These are phyloP conservation scores for Uropetala carovei DNA, from an alignment of 2,888 invertebrate genomes.

Conservation along the genomic window DNA sequence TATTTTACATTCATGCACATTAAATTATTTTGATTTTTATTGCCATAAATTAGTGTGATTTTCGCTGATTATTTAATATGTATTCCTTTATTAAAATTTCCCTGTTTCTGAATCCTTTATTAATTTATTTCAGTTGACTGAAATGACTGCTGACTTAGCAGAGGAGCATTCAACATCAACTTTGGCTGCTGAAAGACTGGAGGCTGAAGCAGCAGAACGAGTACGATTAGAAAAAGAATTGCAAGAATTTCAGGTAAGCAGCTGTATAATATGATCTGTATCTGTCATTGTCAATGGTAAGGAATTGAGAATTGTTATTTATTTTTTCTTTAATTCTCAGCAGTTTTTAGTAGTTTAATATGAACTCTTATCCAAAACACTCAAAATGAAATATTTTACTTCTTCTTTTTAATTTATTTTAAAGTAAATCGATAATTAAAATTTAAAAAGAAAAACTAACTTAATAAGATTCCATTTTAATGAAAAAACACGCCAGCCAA, in stretches of 20 bases:
- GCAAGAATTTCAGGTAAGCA: constrained; percentile 82
- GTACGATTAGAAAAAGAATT: constrained; percentile 92
- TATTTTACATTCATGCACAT: too few species aligned
- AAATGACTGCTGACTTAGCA: constrained; percentile 93
- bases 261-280: not conserved
- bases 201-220: constrained; percentile 92
- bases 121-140: constrained; percentile 84
- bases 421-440: not conserved
- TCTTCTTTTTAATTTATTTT: not conserved
- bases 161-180: constrained; percentile 95
- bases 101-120: not conserved
- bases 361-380: not conserved
- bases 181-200: constrained; percentile 91
- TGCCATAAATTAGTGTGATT: too few species aligned
- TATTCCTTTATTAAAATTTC: too few species aligned
- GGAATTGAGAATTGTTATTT: constrained; percentile 66
- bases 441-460: too few species aligned
- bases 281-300: too few species aligned
- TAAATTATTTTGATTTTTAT: too few species aligned
- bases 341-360: not conserved
- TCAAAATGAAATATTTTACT: not conserved
- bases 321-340: not conserved
- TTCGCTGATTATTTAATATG: too few species aligned
- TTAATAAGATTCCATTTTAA: too few species aligned
- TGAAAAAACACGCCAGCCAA: too few species aligned